A percentile compares a stretch with the other conserved stretches of the same genome.
phyloP scores from a whole-genome alignment of 2,888 invertebrate genomes.

The Desoria tigrina region DNA sequence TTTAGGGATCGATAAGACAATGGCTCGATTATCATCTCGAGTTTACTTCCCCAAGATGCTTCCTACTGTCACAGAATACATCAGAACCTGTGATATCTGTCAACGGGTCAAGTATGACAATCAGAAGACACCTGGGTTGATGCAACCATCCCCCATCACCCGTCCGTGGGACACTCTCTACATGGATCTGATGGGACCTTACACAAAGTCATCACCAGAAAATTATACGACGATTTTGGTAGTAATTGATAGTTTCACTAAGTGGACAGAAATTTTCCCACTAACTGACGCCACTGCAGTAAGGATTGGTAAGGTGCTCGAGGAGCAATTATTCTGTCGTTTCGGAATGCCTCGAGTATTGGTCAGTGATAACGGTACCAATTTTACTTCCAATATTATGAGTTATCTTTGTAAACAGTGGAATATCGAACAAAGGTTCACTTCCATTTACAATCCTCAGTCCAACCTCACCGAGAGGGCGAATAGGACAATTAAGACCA shows the following conservation, averaged over 20 bases:
- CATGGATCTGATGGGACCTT: constrained; percentile 20
- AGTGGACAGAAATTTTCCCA: constrained; percentile 10
- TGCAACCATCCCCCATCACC: constrained; percentile 3
- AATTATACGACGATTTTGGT: neutral
- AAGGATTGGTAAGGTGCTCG: neutral
- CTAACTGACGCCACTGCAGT: neutral
- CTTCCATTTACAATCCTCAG: constrained; percentile 9
- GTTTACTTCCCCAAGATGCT: neutral
- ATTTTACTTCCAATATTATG: constrained; percentile 5
- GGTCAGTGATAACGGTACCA: constrained; percentile 11
- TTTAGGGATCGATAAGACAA: neutral
- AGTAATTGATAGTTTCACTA: neutral
- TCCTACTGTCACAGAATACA: neutral
- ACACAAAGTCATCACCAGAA: neutral
- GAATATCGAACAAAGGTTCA: constrained; percentile 8
- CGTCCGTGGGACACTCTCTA: constrained; percentile 21
- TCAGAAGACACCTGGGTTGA: constrained; percentile 11
- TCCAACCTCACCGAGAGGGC: constrained; percentile 16
- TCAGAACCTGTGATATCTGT: constrained; percentile 9
- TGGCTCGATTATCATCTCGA: neutral
- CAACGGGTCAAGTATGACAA: constrained; percentile 20
- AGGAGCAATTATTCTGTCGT: constrained; percentile 3
- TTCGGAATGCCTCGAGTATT: neutral
- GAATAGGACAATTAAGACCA: constrained; percentile 10
- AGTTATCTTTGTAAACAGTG: constrained; percentile 13